A percentile compares a stretch with the other conserved stretches of the same genome.
These are phyloP conservation scores for Andricus grossulariae DNA, from an alignment of 1,140 invertebrate genomes.

Conservation along the genomic window DNA sequence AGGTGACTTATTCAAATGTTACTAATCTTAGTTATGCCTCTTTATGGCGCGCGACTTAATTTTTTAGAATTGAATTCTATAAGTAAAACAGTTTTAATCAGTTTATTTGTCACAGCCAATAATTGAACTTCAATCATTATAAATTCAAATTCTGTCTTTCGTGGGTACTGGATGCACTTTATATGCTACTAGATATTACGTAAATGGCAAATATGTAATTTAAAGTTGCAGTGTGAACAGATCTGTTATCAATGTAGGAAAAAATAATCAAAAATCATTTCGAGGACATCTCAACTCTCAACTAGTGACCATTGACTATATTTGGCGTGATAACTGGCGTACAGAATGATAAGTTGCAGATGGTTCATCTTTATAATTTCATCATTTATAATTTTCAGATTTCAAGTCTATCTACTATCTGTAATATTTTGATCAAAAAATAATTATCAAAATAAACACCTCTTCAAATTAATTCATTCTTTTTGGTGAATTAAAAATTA, in stretches of 20 bases:
- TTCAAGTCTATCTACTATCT: background rate
- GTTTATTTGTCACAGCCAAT: background rate
- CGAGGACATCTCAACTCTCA: slow-evolving; percentile 20
- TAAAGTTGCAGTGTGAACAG: slow-evolving; percentile 15
- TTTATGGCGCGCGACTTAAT: too few species aligned
- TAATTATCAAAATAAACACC: background rate
- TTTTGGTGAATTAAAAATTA: background rate
- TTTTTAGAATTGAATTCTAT: too few species aligned
- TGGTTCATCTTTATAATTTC: background rate
- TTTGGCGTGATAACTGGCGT: slow-evolving; percentile 8
- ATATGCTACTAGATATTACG: background rate
- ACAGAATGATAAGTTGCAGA: background rate
- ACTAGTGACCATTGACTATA: slow-evolving; percentile 16
- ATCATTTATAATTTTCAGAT: background rate
- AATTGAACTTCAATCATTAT: background rate
- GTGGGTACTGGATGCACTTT: background rate
- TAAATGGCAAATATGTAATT: background rate
- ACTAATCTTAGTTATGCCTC: too few species aligned
- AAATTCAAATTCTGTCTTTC: background rate
- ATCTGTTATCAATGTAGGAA: background rate
- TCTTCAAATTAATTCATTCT: background rate
- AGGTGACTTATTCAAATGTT: too few species aligned
- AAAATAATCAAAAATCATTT: slow-evolving; percentile 22
- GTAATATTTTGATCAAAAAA: background rate
- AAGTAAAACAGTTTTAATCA: too few species aligned